These are phyloP conservation scores for Pseudolaguvia tuberculata DNA, from an alignment of 2,113 vertebrate genomes.

Conservation along the genomic window DNA sequence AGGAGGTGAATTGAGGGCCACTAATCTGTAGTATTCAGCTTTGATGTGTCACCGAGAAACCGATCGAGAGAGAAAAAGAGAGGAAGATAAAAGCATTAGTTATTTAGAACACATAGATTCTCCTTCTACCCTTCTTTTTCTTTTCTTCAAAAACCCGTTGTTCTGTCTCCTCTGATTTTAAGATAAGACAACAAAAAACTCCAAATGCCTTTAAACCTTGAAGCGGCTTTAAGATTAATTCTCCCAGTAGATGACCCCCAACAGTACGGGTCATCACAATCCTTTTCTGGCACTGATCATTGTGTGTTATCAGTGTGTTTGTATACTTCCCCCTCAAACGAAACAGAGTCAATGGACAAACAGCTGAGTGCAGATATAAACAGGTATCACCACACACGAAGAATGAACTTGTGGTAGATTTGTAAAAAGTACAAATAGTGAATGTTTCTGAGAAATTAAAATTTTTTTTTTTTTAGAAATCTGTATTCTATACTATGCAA, in stretches of 20 bases:
- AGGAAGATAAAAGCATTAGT: constrained; percentile 34
- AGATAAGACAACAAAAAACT: constrained; percentile 17
- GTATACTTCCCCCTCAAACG: constrained; percentile 19
- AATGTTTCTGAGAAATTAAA: not conserved
- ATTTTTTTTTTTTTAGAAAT: too few species aligned
- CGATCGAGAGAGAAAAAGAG: too few species aligned
- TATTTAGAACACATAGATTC: constrained; percentile 4
- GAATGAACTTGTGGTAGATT: not conserved
- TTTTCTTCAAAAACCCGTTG: not conserved
- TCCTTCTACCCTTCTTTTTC: not conserved
- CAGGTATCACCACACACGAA: constrained; percentile 4
- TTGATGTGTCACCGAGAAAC: constrained; percentile 12
- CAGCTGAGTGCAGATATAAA: constrained; percentile 9
- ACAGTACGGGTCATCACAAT: constrained; percentile 1
- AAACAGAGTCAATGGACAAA: not conserved
- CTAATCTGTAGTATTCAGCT: constrained; percentile 35
- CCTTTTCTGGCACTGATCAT: constrained; percentile 12
- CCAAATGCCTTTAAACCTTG: constrained; percentile 21
- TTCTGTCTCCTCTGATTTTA: constrained; percentile 24
- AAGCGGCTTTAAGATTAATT: constrained; percentile 8
- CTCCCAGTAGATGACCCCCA: constrained; percentile 3
- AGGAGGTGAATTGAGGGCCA: constrained; percentile 13
- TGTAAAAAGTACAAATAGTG: not conserved
- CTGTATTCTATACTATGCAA: too few species aligned
- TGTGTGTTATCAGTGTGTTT: constrained; percentile 22